Evolutionary conservation across 2,113 vertebrate genomes (phyloP), one percentile per base, ranked within the genome.

Genomic region (Carollia perspicillata): DNA sequence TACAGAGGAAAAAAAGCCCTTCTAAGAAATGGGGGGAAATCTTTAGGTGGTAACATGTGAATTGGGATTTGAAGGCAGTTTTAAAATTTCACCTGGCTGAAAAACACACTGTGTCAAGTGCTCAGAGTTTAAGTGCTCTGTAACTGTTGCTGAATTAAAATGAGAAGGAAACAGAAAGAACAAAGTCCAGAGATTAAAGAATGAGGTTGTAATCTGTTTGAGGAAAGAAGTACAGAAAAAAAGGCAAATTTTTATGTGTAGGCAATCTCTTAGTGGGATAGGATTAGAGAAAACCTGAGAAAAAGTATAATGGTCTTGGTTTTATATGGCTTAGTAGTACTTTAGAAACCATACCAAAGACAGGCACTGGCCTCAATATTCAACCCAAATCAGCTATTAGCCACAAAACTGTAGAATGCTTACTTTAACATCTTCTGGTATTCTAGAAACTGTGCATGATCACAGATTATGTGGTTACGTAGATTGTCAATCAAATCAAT

Each of bases 91-190:
- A 47, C 35, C 65, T 60, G 30, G 79, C 60, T 84, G 40, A 77
- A 93, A 96, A 88, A 23, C 28, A 84, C 8, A 75, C 14, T 44
- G 8, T 18, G 5, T 51, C 66, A 91, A 72, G 33, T 37, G 55
- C 55, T 58, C 55, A 58, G 55, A 26, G 55, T 81, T 75, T 75
- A 80, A 80, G 40, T 42, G 58, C 17, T 79, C 42, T 22, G 71
- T 53, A 89, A 71, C 75, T 71, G 26, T 51, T 79, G 71, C 90
- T 93, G 22, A 90, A 47, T 44, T 88, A 89, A 95, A 80, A 8
- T 69, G 23, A 95, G 14, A 89, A 92, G 74, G 0, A 92, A 94
- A 89, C 5, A 95, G 51, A 91, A 84, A 78, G 33, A 69, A 83
- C 2, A 35, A 72, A 47, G 53, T 28, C 2, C 49, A 90, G 33